Conservation (phyloP, 92 coral and sea anemone species). For the Diadumene lineata region DNA sequence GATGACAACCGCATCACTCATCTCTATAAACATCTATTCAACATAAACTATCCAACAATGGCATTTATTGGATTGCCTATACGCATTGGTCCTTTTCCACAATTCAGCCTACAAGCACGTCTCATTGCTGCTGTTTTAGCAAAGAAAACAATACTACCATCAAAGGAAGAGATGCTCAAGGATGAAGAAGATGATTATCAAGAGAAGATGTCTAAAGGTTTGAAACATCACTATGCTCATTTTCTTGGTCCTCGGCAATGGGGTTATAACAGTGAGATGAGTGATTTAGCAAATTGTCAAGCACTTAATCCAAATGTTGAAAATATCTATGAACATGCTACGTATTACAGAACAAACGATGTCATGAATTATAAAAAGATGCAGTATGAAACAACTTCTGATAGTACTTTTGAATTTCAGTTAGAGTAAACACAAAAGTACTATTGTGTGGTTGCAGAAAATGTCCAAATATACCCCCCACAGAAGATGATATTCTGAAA, state of each 20-base stretch:
- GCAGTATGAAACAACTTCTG: conserved; percentile 36
- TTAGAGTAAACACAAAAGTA: not conserved
- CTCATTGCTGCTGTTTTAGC: conserved; percentile 58
- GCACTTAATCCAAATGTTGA: conserved; percentile 35
- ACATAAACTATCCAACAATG: conserved; percentile 59
- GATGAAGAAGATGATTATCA: conserved; percentile 66
- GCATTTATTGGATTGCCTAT: conserved; percentile 73
- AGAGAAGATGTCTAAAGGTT: conserved; percentile 51
- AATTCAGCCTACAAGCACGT: conserved; percentile 69
- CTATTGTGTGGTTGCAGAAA: too few relatives aligned
- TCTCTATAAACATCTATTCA: conserved; percentile 77
- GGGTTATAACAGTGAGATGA: conserved; percentile 62
- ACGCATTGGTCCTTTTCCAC: conserved; percentile 78
- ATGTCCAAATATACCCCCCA: too few relatives aligned
- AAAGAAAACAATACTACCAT: conserved; percentile 58
- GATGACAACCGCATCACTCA: conserved; percentile 61
- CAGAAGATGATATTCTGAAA: too few relatives aligned
- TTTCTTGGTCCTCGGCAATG: conserved; percentile 50
- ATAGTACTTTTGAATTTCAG: not conserved
- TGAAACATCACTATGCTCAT: conserved; percentile 65
- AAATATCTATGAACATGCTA: conserved; percentile 42
- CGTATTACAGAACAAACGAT: conserved; percentile 25
- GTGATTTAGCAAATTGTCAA: conserved; percentile 64
- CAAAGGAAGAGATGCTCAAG: conserved; percentile 60
- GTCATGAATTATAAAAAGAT: conserved; percentile 46